Evolutionary conservation across 2,888 invertebrate species (phyloP).

Genomic region (Notodonta ziczac): DNA sequence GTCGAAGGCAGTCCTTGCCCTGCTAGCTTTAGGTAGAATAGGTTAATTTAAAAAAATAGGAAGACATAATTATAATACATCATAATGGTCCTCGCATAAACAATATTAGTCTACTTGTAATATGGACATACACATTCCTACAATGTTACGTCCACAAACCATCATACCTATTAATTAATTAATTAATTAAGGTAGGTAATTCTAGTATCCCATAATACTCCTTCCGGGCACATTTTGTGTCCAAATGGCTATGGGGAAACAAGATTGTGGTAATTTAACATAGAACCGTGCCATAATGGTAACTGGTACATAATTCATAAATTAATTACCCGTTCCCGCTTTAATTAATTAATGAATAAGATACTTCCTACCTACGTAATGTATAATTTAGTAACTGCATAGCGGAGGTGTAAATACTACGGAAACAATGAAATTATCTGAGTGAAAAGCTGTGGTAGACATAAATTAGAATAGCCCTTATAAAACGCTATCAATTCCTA

Average conservation of each 20-base stretch:
- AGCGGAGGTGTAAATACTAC: too few relatives aligned
- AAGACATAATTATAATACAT: too few relatives aligned
- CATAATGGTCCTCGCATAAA: too few relatives aligned
- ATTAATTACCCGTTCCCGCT: background rate
- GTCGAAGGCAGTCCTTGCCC: too few relatives aligned
- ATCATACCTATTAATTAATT: slow-evolving; percentile 60
- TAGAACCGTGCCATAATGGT: background rate
- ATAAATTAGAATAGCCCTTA: slow-evolving; percentile 20
- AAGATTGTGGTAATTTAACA: slow-evolving; percentile 6
- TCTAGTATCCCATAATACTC: slow-evolving; percentile 52
- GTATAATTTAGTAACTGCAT: too few relatives aligned
- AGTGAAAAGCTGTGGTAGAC: too few relatives aligned
- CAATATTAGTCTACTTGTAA: too few relatives aligned
- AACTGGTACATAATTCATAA: background rate
- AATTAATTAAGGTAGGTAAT: slow-evolving; percentile 53
- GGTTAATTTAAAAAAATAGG: too few relatives aligned
- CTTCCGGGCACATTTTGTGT: slow-evolving; percentile 52
- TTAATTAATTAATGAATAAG: slow-evolving; percentile 9
- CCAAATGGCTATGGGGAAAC: slow-evolving; percentile 20
- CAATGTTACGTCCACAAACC: slow-evolving; percentile 15
- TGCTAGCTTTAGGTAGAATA: too few relatives aligned
- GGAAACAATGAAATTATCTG: slow-evolving; percentile 11
- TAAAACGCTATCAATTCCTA: slow-evolving; percentile 20
- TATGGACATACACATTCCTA: too few relatives aligned
- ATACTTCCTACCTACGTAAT: too few relatives aligned